Conservation (phyloP, 2,113 vertebrate species). For the human region GRCh38 chr15:65891501-65892000, state of each 20-base stretch:
- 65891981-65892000: constrained; percentile 54
- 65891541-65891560: not conserved
- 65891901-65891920: constrained; percentile 31
- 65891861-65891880: not conserved
- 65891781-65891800: constrained; percentile 59
- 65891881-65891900: constrained; percentile 48
- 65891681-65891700: constrained; percentile 14
- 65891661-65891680: constrained; percentile 47
- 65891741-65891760: constrained; percentile 32
- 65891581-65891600: constrained; percentile 21
- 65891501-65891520: not conserved
- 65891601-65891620: not conserved
- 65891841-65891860: not conserved
- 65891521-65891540: not conserved
- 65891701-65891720: constrained; percentile 22
- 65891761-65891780: constrained; percentile 49
- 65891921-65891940: constrained; percentile 6
- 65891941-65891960: constrained; percentile 47
- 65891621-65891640: constrained; percentile 26
- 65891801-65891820: not conserved
- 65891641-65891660: constrained; percentile 38
- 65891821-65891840: not conserved
- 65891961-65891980: constrained; percentile 21
- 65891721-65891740: constrained; percentile 38
- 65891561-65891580: not conserved